Evolutionary conservation across 2,888 invertebrate genomes (phyloP), one percentile per base, ranked within the genome.

Genomic region (Lysandra coridon): DNA sequence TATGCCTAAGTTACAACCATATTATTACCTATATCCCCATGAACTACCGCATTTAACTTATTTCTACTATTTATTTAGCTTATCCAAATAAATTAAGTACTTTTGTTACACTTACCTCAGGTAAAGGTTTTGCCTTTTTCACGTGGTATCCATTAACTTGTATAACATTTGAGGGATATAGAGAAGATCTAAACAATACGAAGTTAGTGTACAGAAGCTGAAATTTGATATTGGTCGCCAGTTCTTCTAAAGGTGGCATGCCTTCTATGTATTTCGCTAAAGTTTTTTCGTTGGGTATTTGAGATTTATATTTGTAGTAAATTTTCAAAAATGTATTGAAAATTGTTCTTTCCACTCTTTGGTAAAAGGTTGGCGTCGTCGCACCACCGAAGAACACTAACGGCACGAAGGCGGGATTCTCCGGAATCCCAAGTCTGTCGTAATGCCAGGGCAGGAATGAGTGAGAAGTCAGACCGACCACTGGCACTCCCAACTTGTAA

Each of bases 91-190:
- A n/a, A 60, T 60, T 60, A 60, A 5, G n/a, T 62, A 62, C 17
- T 23, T 23, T 0, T 4, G 57, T 62, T 23, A 62, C 7, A 85
- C 85, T 84, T 81, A 87, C 89, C 6, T 83, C 64, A 0, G 94
- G 89, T 44, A 96, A 80, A 2, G 89, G 83, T 17, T 89, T 87
- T 0, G 85, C 79, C 53, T 85, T 82, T 14, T 84, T 85, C 1
- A 95, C 88, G 80, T 95, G 95, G 73, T 93, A 87, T 1, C 95
- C 96, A 40, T 95, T 95, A 12, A 95, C 90, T 88, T 95, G 95
- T n/a, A 96, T 88, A 0, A 96, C 88, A 79, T 93, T 94, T 0
- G 94, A 90, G 0, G 95, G 86, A 17, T 88, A 83, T 0, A 95
- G 94, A 5, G 90, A 88, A 0, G 94, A 89, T 1, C 95, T 95